Evolutionary conservation across 2,888 invertebrate genomes (phyloP).

Genomic region (Metallyticus violacea): DNA sequence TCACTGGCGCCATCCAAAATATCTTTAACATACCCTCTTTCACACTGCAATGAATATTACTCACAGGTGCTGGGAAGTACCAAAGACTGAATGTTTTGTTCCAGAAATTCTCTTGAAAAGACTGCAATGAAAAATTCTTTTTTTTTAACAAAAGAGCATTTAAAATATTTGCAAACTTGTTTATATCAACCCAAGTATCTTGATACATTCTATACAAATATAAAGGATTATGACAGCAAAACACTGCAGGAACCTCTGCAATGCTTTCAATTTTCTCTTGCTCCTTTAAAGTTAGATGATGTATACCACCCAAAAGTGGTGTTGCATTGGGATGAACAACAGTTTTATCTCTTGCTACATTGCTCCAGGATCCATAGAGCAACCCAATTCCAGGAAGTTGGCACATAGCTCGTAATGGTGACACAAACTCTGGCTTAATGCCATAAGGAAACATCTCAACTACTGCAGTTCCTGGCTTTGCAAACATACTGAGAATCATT

Average conservation of each 20-base stretch:
- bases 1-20: constrained; percentile 31
- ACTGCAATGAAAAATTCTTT: background rate
- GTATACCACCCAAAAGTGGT: constrained; percentile 44
- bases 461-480: constrained; percentile 43
- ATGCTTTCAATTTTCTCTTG: constrained; percentile 41
- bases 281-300: constrained; percentile 41
- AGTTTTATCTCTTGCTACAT: constrained; percentile 40
- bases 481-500: constrained; percentile 46
- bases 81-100: constrained; percentile 21
- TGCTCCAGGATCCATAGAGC: constrained; percentile 47
- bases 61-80: constrained; percentile 33
- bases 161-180: constrained; percentile 25
- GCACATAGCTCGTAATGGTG: constrained; percentile 47
- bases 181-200: constrained; percentile 47
- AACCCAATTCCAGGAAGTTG: constrained; percentile 42
- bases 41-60: constrained; percentile 23
- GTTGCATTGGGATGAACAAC: constrained; percentile 44
- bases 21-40: background rate
- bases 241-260: constrained; percentile 44
- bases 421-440: constrained; percentile 46
- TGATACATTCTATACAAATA: constrained; percentile 53
- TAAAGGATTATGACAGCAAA: constrained; percentile 49
- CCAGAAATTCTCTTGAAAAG: background rate
- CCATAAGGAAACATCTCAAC: constrained; percentile 53
- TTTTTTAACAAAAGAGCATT: constrained; percentile 16